Evolutionary conservation across 2,113 vertebrate species (phyloP).

Genomic region (Pomatorhinus ruficollis): DNA sequence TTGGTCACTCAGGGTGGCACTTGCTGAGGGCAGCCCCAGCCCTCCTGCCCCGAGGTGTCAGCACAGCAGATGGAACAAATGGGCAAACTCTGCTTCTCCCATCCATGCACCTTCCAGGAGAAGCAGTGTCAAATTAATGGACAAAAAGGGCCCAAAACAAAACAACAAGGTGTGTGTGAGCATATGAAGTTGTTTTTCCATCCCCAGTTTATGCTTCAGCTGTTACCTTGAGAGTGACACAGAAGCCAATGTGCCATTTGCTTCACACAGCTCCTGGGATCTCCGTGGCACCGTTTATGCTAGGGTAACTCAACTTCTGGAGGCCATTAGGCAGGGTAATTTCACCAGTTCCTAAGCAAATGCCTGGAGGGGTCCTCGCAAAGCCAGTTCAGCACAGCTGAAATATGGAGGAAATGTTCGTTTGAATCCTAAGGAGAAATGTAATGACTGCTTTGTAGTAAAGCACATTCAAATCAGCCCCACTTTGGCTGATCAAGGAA

Average conservation of each 20-base stretch:
- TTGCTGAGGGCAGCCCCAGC: neutral
- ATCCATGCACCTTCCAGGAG: neutral
- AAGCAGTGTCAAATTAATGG: neutral
- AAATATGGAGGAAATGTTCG: neutral
- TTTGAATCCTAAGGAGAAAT: slow-evolving; percentile 41
- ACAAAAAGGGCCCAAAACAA: neutral
- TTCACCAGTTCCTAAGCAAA: slow-evolving; percentile 61
- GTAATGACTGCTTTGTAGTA: slow-evolving; percentile 37
- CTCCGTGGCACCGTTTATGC: slow-evolving; percentile 1
- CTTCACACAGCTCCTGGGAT: slow-evolving; percentile 22
- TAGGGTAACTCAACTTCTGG: slow-evolving; percentile 40
- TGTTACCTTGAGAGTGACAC: slow-evolving; percentile 38
- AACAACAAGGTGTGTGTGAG: neutral
- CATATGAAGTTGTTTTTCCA: neutral
- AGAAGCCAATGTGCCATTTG: neutral
- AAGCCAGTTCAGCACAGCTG: slow-evolving; percentile 35
- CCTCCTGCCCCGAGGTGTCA: neutral
- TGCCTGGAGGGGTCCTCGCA: slow-evolving; percentile 47
- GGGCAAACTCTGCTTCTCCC: neutral
- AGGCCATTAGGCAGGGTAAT: slow-evolving; percentile 59
- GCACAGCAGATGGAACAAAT: neutral
- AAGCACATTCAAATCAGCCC: slow-evolving; percentile 25
- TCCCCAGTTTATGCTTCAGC: neutral
- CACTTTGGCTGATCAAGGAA: slow-evolving; percentile 29
- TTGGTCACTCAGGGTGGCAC: neutral